Evolutionary conservation across 2,888 invertebrate genomes (phyloP).

Genomic region (Oligia strigilis): DNA sequence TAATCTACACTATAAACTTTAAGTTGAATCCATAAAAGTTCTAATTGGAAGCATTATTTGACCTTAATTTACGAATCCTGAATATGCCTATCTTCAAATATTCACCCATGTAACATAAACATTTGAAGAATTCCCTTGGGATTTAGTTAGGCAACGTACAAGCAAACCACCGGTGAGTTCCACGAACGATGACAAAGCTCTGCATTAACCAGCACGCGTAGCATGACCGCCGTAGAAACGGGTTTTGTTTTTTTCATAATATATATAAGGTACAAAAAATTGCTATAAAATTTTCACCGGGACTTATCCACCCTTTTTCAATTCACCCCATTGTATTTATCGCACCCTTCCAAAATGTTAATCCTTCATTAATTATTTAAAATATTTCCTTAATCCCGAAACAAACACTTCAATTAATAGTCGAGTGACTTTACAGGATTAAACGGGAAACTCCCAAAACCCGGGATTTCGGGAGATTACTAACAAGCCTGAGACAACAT

Average conservation of each 20-base stretch:
- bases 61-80: no score
- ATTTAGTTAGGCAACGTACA: background rate
- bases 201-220: no score
- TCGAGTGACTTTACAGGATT: constrained; percentile 75
- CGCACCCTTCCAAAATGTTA: constrained; percentile 40
- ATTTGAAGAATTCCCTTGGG: background rate
- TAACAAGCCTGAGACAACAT: constrained; percentile 70
- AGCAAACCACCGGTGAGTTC: background rate
- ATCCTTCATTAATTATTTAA: constrained; percentile 57
- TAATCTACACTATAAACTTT: no score
- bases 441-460: constrained; percentile 62
- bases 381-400: constrained; percentile 64
- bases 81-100: no score
- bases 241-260: background rate
- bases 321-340: constrained; percentile 18
- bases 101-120: background rate
- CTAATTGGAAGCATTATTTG: no score
- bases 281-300: constrained; percentile 12
- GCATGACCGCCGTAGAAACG: no score
- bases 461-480: constrained; percentile 69
- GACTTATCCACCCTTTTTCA: constrained; percentile 10
- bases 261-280: background rate
- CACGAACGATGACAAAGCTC: background rate
- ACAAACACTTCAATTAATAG: constrained; percentile 75
- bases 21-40: no score